Evolutionary conservation across 1,140 invertebrate species (phyloP).

Genomic region (Rhagoletis pomonella): DNA sequence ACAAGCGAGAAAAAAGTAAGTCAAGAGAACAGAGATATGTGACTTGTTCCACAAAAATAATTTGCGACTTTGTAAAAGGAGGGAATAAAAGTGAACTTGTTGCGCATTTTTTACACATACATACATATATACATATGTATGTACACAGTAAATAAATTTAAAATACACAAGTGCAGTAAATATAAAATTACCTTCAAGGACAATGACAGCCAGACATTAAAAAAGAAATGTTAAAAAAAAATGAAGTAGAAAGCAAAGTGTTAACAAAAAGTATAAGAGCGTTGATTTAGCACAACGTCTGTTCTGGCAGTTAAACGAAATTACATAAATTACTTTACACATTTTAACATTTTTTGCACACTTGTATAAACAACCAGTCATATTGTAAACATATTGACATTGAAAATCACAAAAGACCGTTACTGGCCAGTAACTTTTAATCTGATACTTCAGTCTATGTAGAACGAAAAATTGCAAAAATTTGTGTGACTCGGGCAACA

Average conservation of each 20-base stretch:
- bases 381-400: conserved; percentile 3
- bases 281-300: not conserved
- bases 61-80: not conserved
- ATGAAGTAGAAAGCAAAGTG: not conserved
- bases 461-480: not conserved
- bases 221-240: not conserved
- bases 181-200: conserved; percentile 6
- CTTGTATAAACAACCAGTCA: not conserved
- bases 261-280: conserved; percentile 3
- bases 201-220: not conserved
- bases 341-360: not conserved
- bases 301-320: not conserved
- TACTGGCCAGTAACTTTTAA: conserved; percentile 4
- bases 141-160: not conserved
- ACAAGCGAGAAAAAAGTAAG: not conserved
- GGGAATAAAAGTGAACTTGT: not conserved
- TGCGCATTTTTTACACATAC: not conserved
- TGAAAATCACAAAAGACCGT: not conserved
- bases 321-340: not conserved
- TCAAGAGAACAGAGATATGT: not conserved
- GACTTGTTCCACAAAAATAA: not conserved
- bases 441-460: not conserved
- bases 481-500: not conserved
- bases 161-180: not conserved
- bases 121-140: not conserved